Evolutionary conservation across 2,797 vertebrate genomes (phyloP).

Genomic region (Poeciliopsis infans): DNA sequence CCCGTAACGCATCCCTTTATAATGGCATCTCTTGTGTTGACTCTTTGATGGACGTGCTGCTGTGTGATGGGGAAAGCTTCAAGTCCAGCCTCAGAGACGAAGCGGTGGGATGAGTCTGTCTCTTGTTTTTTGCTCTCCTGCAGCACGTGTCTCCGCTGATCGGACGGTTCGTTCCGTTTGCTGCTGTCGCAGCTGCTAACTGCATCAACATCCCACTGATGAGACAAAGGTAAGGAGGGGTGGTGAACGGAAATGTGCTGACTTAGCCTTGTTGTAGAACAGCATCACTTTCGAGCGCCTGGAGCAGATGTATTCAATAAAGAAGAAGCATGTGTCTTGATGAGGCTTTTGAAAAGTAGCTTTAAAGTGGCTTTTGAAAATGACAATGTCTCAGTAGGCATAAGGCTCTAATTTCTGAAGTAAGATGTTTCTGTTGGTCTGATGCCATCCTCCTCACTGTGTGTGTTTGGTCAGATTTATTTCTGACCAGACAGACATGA

Average conservation of each 20-base stretch:
- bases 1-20: constrained; percentile 46
- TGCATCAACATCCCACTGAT: constrained; percentile 99
- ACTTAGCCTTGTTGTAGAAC: background rate
- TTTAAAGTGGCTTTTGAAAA: background rate
- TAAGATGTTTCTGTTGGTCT: background rate
- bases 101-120: background rate
- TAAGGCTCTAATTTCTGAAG: background rate
- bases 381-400: background rate
- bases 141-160: constrained; percentile 93
- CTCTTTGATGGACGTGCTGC: background rate
- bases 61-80: background rate
- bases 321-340: background rate
- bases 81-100: background rate
- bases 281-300: background rate
- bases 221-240: constrained; percentile 90
- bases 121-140: background rate
- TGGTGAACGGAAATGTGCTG: background rate
- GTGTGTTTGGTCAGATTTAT: background rate
- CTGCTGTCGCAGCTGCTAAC: constrained; percentile 97
- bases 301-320: background rate
- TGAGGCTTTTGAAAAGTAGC: background rate
- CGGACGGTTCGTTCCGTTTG: constrained; percentile 97
- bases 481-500: background rate
- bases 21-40: constrained; percentile 30
- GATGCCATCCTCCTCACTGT: background rate